phyloP scores from a whole-genome alignment of 2,113 vertebrate genomes.

The Scomber japonicus region DNA sequence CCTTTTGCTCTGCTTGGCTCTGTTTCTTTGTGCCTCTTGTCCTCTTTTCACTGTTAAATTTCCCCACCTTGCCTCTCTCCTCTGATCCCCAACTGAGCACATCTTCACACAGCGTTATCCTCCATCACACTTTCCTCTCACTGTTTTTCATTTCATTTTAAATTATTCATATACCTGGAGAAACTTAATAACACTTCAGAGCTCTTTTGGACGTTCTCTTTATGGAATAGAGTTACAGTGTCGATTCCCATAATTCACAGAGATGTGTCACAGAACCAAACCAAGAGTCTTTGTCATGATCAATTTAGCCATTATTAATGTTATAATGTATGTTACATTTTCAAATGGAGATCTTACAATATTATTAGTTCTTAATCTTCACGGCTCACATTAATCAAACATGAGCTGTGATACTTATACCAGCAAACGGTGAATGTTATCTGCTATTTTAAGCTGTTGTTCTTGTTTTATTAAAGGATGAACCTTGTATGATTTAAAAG shows the following conservation, averaged over 20 bases:
- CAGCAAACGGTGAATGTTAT: too few species aligned
- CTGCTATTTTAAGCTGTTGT: too few species aligned
- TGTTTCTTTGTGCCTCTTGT: constrained; percentile 47
- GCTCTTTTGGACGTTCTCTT: constrained; percentile 27
- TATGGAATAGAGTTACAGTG: constrained; percentile 16
- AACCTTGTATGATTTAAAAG: too few species aligned
- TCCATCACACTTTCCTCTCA: constrained; percentile 46
- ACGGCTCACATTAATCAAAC: not conserved
- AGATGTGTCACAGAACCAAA: not conserved
- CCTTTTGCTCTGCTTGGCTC: constrained; percentile 28
- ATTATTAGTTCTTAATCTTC: not conserved
- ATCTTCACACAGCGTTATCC: constrained; percentile 54
- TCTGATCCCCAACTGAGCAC: constrained; percentile 34
- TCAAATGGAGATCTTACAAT: not conserved
- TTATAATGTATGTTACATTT: not conserved
- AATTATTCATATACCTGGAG: constrained; percentile 64
- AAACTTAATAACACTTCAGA: constrained; percentile 40
- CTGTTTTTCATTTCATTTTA: constrained; percentile 44
- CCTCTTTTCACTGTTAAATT: constrained; percentile 30
- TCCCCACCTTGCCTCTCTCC: constrained; percentile 8
- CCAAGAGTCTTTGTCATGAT: not conserved
- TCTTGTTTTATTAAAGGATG: too few species aligned
- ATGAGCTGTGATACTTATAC: not conserved
- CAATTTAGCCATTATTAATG: not conserved
- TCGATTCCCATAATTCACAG: not conserved